Base-by-base conservation (phyloP, 2,888 invertebrate species). In the Ferrisia virgata region DNA sequence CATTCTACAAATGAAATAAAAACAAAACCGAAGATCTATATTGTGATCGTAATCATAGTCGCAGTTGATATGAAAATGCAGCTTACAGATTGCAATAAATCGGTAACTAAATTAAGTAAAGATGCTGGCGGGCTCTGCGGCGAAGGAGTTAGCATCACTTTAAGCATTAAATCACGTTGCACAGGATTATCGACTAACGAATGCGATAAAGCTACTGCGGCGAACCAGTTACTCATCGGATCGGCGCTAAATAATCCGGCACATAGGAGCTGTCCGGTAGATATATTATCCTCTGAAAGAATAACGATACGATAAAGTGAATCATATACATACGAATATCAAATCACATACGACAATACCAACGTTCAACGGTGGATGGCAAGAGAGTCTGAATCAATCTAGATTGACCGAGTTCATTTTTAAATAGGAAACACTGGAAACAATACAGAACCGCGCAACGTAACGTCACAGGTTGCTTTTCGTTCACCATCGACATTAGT, bases 401-500 rank as follows among this genome's bases (percentile, higher is more conserved):
- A 0, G 93, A 93, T 89, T 98, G 97, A 2, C 95, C 95, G 36
- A 93, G 91, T 88, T 96, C 95, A 89, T 99, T 99, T 89, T 95
- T 96, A 89, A 94, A 96, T 9, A 99, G 90, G 89, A 95, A 99
- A 88, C 97, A 97, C 90, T 99, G 94, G 89, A 99, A 98, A 89
- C 97, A 98, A 89, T 99, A 99, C 0, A 99, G 92, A 1, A 99
- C 97, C 0, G 99, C 95, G 88, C 97, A 97, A 85, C 99, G 93
- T 87, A 95, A 89, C 0, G 90, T 90, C 88, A 99, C 95, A 0
- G 97, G 95, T 88, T 99, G 99, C 88, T 97, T 98, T 88, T 99
- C 99, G 88, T 98, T 98, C 6, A 97, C 96, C 97, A 99, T 98
- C 0, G 98, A 98, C 95, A 98, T 96, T 9, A 99, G 90, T 8